Evolutionary conservation across 2,888 invertebrate species (phyloP), one percentile per base, ranked within the genome.

Genomic region (Nephrotoma flavescens): DNA sequence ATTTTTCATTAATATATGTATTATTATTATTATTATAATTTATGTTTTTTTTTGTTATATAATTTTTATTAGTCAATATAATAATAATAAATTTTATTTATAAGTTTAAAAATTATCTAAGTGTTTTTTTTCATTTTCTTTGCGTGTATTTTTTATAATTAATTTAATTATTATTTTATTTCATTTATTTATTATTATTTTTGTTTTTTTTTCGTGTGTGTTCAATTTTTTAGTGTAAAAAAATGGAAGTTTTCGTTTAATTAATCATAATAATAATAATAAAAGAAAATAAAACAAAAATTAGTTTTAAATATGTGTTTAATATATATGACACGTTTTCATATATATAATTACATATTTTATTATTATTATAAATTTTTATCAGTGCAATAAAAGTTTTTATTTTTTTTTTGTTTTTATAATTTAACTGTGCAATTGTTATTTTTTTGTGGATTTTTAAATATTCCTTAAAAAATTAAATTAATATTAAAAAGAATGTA

Each of bases 351-450:
- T 2, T 31, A 19, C 42, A 84, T 84, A 84, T 84, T 42, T 84
- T 42, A 42, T 42, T 84, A 42, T 84, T 84, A 42, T 84, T 42
- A 84, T 84, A 42, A 42, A 42, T 85, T 42, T 85, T 71, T 19
- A 11, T 45, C 45, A 85, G 85, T 85, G 85, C 85, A 85, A 85
- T 85, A 44, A 85, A 44, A 85, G 31, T 31, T 31, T 85, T 44
- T 85, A 2, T 31, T 42, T 42, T 42, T 12, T 71, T 31, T 71
- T 71, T n/a, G n/a, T 84, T 84, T 84, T 84, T 42, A 15, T 84
- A 42, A 84, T 41, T 84, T 85, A 85, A 85, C 85, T 85, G 85
- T 85, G 85, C 85, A 85, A 85, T 85, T 85, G 42, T 85, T 85
- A 44, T 85, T 85, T 85, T 19, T 19, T 15, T 85, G 44, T 85